These are phyloP conservation scores for Branchellion lobata DNA, from an alignment of 2,888 invertebrate species.

Conservation along the genomic window DNA sequence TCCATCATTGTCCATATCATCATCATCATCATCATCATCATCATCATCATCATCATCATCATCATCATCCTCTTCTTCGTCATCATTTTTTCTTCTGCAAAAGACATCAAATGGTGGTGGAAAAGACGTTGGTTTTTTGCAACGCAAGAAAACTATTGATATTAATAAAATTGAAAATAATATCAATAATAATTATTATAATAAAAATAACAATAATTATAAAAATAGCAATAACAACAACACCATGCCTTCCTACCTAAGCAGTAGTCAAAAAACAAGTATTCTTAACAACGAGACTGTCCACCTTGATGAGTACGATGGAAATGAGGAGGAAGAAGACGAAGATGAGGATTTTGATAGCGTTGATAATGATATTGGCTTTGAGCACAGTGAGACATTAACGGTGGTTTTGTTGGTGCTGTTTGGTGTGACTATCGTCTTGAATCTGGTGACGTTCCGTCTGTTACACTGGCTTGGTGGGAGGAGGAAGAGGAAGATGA, in stretches of 20 bases:
- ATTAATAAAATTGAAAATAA: background rate
- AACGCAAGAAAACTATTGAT: background rate
- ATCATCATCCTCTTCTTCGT: too few relatives aligned
- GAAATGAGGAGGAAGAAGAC: background rate
- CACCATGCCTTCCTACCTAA: too few relatives aligned
- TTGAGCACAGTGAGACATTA: background rate
- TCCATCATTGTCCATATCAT: background rate
- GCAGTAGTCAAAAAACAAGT: background rate
- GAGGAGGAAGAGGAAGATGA: background rate
- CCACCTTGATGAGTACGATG: background rate
- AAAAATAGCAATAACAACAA: too few relatives aligned
- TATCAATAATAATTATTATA: background rate
- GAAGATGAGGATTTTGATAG: background rate
- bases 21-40: slow-evolving; percentile 21
- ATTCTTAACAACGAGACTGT: background rate
- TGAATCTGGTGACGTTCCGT: background rate
- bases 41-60: background rate
- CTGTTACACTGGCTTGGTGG: background rate
- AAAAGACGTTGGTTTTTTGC: too few relatives aligned
- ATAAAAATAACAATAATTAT: background rate
- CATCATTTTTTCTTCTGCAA: too few relatives aligned
- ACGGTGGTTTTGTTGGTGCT: background rate
- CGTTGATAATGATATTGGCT: background rate
- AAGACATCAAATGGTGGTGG: too few relatives aligned
- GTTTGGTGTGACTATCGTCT: background rate